Percentiles rank a stretch among this genome's conserved stretches.
Conservation (phyloP, 1,140 invertebrate species). For the Bathynomus jamesi region DNA sequence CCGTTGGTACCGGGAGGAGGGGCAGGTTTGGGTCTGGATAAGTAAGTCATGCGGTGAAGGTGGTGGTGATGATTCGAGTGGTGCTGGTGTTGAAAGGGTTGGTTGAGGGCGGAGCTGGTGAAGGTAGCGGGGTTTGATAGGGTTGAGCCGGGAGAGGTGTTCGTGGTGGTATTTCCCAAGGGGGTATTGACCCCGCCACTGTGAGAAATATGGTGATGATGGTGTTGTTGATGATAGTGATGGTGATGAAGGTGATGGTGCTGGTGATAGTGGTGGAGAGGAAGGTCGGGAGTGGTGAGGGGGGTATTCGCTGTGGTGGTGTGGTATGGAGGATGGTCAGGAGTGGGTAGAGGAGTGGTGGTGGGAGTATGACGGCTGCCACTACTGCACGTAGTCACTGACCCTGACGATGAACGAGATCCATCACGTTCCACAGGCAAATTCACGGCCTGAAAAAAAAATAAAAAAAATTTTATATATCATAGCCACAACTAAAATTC, state of each 20-base stretch:
- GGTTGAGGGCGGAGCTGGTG: constrained; percentile 40
- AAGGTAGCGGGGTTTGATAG: constrained; percentile 28
- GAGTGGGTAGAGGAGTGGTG: constrained; percentile 21
- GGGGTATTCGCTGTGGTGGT: constrained; percentile 4
- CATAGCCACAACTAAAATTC: no score
- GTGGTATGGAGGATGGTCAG: constrained; percentile 18
- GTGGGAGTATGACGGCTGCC: constrained; percentile 34
- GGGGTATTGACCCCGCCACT: constrained; percentile 24
- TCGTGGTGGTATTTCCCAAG: constrained; percentile 24
- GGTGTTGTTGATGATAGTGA: constrained; percentile 7
- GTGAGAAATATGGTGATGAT: constrained; percentile 13
- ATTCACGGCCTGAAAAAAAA: constrained; percentile 59
- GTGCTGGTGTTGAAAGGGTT: constrained; percentile 32
- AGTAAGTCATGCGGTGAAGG: constrained; percentile 49
- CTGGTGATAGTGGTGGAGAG: constrained; percentile 7
- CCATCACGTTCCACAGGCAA: constrained; percentile 65
- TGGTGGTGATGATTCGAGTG: constrained; percentile 42
- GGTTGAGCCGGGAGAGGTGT: constrained; percentile 25
- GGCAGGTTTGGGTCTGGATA: constrained; percentile 38
- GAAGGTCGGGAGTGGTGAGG: background rate
- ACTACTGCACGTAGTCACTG: constrained; percentile 47
- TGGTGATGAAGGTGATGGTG: constrained; percentile 12
- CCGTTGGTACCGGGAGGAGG: constrained; percentile 11
- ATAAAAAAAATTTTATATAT: no score
- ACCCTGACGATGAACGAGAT: constrained; percentile 57